Conservation (phyloP, 2,797 vertebrate genomes). For the Anabas testudineus region DNA sequence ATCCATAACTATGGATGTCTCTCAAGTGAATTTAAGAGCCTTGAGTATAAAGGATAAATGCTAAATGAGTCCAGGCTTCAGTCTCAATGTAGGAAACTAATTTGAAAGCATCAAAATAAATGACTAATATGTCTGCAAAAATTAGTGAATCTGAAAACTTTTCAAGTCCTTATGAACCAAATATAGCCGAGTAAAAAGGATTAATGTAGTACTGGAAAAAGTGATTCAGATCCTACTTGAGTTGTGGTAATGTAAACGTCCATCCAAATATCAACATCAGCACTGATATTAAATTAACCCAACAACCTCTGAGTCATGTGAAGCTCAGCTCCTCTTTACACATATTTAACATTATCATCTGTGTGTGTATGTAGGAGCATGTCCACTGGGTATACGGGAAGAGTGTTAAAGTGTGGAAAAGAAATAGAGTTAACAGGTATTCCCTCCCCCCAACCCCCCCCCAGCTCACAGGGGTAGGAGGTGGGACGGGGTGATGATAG, state of each 20-base stretch:
- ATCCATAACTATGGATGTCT: slow-evolving; percentile 18
- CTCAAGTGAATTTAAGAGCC: slow-evolving; percentile 1
- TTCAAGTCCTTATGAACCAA: background rate
- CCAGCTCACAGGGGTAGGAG: slow-evolving; percentile 24
- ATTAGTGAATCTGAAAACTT: background rate
- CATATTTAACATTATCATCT: slow-evolving; percentile 21
- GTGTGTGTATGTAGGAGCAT: slow-evolving; percentile 17
- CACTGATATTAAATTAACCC: slow-evolving; percentile 11
- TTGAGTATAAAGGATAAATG: background rate
- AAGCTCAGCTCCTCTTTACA: slow-evolving; percentile 20
- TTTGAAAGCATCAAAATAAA: background rate
- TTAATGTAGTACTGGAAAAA: background rate
- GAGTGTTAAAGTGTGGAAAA: slow-evolving; percentile 69
- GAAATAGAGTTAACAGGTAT: slow-evolving; percentile 74
- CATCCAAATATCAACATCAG: background rate
- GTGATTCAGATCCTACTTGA: background rate
- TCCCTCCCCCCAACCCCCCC: slow-evolving; percentile 33
- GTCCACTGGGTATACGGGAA: slow-evolving; percentile 45
- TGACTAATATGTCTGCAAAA: background rate
- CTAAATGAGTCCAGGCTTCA: background rate
- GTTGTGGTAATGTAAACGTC: background rate
- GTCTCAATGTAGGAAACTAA: background rate
- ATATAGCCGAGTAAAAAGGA: background rate
- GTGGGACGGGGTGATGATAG: slow-evolving; percentile 28
- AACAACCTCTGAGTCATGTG: slow-evolving; percentile 6